Evolutionary conservation across 2,888 invertebrate genomes (phyloP).

Genomic region (Orthonychiurus folsomi): DNA sequence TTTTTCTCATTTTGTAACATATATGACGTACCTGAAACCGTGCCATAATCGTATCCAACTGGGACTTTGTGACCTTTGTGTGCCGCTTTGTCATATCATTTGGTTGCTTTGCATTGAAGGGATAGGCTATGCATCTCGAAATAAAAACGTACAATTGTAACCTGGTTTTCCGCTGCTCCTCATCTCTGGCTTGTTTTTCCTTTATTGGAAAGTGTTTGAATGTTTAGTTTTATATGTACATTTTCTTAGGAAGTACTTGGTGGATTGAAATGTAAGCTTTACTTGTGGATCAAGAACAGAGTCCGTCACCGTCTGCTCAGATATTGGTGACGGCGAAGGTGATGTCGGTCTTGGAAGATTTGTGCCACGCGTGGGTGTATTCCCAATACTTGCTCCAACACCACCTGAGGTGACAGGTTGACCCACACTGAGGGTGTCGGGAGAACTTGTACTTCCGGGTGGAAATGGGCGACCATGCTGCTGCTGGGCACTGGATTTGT

Average conservation of each 20-base stretch:
- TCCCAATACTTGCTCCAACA: slow-evolving; percentile 45
- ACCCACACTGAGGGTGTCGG: slow-evolving; percentile 31
- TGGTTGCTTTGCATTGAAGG: slow-evolving; percentile 98
- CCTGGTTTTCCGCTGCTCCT: slow-evolving; percentile 88
- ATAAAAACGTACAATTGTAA: slow-evolving; percentile 97
- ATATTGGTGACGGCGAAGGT: slow-evolving; percentile 83
- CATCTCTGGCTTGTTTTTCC: slow-evolving; percentile 90
- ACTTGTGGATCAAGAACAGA: slow-evolving; percentile 37
- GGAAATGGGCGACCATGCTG: slow-evolving; percentile 15
- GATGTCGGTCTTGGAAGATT: slow-evolving; percentile 70
- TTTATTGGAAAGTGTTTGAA: no score
- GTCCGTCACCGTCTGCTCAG: slow-evolving; percentile 70
- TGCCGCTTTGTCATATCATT: slow-evolving; percentile 95
- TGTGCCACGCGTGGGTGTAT: slow-evolving; percentile 49
- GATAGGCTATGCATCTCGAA: slow-evolving; percentile 93
- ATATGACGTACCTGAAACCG: slow-evolving; percentile 70
- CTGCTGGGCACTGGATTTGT: slow-evolving; percentile 13
- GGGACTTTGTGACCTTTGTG: slow-evolving; percentile 91
- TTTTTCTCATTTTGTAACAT: neutral
- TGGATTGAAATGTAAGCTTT: no score
- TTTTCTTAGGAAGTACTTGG: no score
- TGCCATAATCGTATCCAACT: slow-evolving; percentile 84
- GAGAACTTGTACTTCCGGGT: slow-evolving; percentile 23
- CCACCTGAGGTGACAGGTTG: slow-evolving; percentile 3
- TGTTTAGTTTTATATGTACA: no score